Conservation (phyloP, 2,797 vertebrate genomes). For the Lateolabrax maculatus region DNA sequence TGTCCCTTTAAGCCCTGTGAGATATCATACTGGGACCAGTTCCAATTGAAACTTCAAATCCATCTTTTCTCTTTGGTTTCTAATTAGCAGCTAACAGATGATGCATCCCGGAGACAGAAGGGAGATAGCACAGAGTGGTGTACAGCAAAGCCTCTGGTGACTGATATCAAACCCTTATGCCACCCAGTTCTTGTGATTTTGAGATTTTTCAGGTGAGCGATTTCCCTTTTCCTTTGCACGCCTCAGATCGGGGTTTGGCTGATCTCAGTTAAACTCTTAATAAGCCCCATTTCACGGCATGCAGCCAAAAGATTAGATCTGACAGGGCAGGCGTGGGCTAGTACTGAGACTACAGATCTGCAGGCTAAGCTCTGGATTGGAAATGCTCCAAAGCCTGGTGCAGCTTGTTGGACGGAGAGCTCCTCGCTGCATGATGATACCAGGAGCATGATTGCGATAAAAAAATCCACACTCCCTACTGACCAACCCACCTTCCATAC, state of each 20-base stretch:
- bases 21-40: slow-evolving; percentile 70
- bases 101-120: slow-evolving; percentile 70
- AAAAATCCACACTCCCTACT: slow-evolving; percentile 36
- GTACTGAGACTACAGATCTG: slow-evolving; percentile 76
- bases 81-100: slow-evolving; percentile 78
- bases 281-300: slow-evolving; percentile 81
- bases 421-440: slow-evolving; percentile 45
- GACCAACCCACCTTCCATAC: slow-evolving; percentile 36
- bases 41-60: slow-evolving; percentile 80
- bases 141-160: slow-evolving; percentile 64
- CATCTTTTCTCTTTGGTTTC: slow-evolving; percentile 77
- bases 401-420: slow-evolving; percentile 54
- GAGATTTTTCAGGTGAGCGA: slow-evolving; percentile 70
- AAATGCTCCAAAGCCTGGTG: slow-evolving; percentile 69
- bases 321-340: slow-evolving; percentile 77
- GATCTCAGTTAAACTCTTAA: slow-evolving; percentile 81
- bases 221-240: slow-evolving; percentile 51
- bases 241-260: slow-evolving; percentile 63
- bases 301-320: slow-evolving; percentile 79
- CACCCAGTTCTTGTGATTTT: slow-evolving; percentile 67
- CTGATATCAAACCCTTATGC: slow-evolving; percentile 58
- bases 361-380: slow-evolving; percentile 77
- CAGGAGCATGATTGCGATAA: slow-evolving; percentile 29
- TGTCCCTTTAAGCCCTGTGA: slow-evolving; percentile 69
- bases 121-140: slow-evolving; percentile 39